Evolutionary conservation across 1,140 invertebrate genomes (phyloP).

Genomic region (Chrysoperla carnea): DNA sequence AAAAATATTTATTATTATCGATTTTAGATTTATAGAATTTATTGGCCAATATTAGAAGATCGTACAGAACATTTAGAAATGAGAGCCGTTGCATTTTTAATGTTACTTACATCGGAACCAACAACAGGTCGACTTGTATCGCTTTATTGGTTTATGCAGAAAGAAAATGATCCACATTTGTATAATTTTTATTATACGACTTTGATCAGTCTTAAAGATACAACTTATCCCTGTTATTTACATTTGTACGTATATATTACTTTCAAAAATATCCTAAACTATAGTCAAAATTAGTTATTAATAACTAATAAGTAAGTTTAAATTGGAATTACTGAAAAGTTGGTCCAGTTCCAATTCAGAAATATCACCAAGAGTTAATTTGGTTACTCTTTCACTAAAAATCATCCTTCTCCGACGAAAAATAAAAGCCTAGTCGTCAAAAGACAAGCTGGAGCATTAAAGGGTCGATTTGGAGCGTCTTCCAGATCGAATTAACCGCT

Average conservation of each 20-base stretch:
- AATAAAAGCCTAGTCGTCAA: no score
- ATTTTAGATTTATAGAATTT: slow-evolving; percentile 35
- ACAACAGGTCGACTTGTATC: slow-evolving; percentile 41
- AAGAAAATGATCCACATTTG: slow-evolving; percentile 38
- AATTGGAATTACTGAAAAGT: no score
- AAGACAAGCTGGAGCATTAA: no score
- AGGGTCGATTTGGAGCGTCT: no score
- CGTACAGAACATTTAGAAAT: slow-evolving; percentile 44
- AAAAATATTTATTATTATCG: slow-evolving; percentile 4
- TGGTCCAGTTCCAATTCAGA: no score
- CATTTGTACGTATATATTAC: slow-evolving; percentile 28
- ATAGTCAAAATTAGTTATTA: no score
- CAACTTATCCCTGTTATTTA: slow-evolving; percentile 40
- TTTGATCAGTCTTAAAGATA: slow-evolving; percentile 43
- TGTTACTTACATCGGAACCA: slow-evolving; percentile 39
- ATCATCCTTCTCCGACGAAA: no score
- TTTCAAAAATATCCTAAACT: no score
- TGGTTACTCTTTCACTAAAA: no score
- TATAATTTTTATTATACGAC: slow-evolving; percentile 55
- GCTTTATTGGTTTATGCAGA: slow-evolving; percentile 46
- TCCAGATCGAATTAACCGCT: no score
- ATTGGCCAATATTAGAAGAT: slow-evolving; percentile 51
- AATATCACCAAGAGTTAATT: no score
- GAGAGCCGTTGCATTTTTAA: slow-evolving; percentile 39
- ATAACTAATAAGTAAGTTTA: no score